Evolutionary conservation across 2,888 invertebrate genomes (phyloP).

Genomic region (Hemithea aestivaria): DNA sequence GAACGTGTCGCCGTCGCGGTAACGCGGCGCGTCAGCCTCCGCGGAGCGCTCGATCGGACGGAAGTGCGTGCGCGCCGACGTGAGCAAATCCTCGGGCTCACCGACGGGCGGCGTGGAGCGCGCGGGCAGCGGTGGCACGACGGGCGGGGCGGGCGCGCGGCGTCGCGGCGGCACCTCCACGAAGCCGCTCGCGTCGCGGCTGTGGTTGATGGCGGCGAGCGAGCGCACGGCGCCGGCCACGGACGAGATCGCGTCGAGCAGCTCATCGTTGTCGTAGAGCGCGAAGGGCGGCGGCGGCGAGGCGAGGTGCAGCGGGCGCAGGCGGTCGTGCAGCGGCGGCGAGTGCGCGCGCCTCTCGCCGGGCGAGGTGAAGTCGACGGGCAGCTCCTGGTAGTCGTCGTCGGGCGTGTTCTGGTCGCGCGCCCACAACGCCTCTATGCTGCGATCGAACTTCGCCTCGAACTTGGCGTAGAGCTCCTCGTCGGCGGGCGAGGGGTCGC

Average conservation of each 20-base stretch:
- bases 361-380: slow-evolving; percentile 81
- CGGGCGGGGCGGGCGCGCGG: slow-evolving; percentile 58
- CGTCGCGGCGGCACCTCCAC: slow-evolving; percentile 78
- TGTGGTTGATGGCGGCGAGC: slow-evolving; percentile 80
- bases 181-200: slow-evolving; percentile 81
- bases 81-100: slow-evolving; percentile 84
- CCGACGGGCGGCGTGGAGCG: slow-evolving; percentile 69
- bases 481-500: slow-evolving; percentile 59
- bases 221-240: slow-evolving; percentile 69
- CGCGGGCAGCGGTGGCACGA: slow-evolving; percentile 62
- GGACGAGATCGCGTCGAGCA: slow-evolving; percentile 58
- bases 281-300: slow-evolving; percentile 46
- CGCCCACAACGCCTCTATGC: slow-evolving; percentile 84
- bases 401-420: slow-evolving; percentile 72
- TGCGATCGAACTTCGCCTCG: slow-evolving; percentile 83
- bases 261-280: slow-evolving; percentile 57
- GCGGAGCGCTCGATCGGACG: slow-evolving; percentile 84
- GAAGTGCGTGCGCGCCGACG: slow-evolving; percentile 90
- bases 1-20: slow-evolving; percentile 86
- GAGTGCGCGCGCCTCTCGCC: slow-evolving; percentile 51
- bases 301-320: slow-evolving; percentile 49
- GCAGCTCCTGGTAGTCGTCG: slow-evolving; percentile 80
- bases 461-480: slow-evolving; percentile 79
- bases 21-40: slow-evolving; percentile 53
- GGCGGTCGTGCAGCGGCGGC: slow-evolving; percentile 49